Conservation (phyloP, 2,113 vertebrate genomes). For the Petrocephalus microphthalmus region DNA sequence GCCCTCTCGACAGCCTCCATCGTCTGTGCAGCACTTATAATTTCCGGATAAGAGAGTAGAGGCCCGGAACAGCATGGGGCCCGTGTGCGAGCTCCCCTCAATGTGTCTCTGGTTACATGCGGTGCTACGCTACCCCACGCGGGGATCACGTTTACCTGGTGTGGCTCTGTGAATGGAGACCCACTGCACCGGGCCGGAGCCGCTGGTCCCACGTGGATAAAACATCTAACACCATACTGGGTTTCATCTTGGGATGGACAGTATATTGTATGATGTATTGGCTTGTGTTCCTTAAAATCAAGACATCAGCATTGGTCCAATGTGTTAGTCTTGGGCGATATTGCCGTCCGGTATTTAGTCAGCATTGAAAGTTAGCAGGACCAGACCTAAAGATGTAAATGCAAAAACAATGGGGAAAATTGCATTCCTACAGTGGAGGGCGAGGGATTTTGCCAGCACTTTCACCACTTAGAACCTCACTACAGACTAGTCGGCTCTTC, state of each 20-base stretch:
- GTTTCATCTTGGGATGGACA: neutral
- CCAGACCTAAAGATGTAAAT: neutral
- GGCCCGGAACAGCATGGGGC: neutral
- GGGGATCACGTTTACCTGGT: neutral
- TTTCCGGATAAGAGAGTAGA: neutral
- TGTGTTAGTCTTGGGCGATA: neutral
- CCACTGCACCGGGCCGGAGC: neutral
- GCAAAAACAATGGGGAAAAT: neutral
- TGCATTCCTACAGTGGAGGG: neutral
- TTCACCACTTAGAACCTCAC: neutral
- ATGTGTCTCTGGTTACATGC: slow-evolving; percentile 8
- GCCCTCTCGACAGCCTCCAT: neutral
- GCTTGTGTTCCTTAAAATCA: neutral
- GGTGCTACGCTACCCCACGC: neutral
- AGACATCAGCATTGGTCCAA: neutral
- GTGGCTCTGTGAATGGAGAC: neutral
- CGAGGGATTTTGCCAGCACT: neutral
- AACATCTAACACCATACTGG: neutral
- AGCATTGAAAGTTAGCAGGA: neutral
- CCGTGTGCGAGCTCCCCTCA: neutral
- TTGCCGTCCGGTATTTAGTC: neutral
- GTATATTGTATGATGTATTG: neutral
- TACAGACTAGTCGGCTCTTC: neutral
- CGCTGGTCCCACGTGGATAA: neutral
- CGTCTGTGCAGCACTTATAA: neutral